Evolutionary conservation across 2,797 vertebrate species (phyloP).

Genomic region (Eutrigla gurnardus): DNA sequence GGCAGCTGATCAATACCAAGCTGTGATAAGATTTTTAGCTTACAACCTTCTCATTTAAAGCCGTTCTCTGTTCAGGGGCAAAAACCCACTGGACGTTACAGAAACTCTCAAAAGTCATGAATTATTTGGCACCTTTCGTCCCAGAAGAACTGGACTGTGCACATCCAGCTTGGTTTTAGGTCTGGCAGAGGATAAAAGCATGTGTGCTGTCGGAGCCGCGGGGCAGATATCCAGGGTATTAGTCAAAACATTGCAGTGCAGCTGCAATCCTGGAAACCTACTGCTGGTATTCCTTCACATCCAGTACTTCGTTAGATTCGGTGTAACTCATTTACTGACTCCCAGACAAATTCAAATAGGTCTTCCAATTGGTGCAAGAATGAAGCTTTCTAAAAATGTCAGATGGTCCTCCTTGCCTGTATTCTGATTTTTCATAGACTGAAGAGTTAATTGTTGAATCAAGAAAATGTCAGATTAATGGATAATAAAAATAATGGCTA

Average conservation of each 20-base stretch:
- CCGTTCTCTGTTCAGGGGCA: conserved; percentile 30
- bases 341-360: not conserved
- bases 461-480: not conserved
- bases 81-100: conserved; percentile 43
- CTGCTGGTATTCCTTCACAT: not conserved
- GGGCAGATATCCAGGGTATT: conserved; percentile 27
- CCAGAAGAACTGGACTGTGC: conserved; percentile 38
- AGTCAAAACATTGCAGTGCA: conserved; percentile 11
- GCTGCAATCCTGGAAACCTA: not conserved
- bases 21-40: conserved; percentile 52
- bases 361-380: not conserved
- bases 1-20: conserved; percentile 66
- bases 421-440: not conserved
- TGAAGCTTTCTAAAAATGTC: too few relatives aligned
- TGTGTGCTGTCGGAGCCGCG: not conserved
- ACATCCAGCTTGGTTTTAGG: conserved; percentile 20
- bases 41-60: conserved; percentile 33
- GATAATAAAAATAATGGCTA: not conserved
- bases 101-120: conserved; percentile 65
- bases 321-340: not conserved
- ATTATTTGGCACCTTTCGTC: conserved; percentile 62
- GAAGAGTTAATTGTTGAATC: not conserved
- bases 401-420: too few relatives aligned
- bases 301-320: not conserved
- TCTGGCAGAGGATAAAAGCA: conserved; percentile 20